phyloP scores from a whole-genome alignment of 2,797 vertebrate species.

The Poecilia velifera region DNA sequence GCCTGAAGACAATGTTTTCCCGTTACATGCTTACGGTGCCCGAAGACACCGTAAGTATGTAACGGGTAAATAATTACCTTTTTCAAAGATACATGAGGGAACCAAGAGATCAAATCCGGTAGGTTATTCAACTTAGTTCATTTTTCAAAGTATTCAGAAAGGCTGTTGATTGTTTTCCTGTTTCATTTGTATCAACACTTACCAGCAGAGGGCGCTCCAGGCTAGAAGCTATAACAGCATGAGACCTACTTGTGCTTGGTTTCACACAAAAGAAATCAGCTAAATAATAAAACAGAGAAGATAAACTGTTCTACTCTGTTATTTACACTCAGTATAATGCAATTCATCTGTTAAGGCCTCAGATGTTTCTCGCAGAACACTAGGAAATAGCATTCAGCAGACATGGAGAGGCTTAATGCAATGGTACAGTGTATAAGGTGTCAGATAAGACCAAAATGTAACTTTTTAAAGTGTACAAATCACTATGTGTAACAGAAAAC shows the following conservation, averaged over 20 bases:
- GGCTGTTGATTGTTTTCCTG: neutral
- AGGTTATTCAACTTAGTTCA: neutral
- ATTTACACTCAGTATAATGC: neutral
- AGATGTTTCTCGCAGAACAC: neutral
- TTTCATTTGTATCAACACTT: neutral
- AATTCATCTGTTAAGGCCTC: neutral
- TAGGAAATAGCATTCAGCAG: neutral
- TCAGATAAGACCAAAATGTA: neutral
- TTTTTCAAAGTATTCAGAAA: neutral
- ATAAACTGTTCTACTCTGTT: neutral
- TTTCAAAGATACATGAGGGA: neutral
- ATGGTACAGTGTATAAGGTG: neutral
- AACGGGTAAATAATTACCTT: too few relatives aligned
- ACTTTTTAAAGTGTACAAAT: neutral
- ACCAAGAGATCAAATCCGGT: neutral
- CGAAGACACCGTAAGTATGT: too few relatives aligned
- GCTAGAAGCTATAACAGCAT: neutral
- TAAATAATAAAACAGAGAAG: neutral
- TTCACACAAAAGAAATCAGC: neutral
- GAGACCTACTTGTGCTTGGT: neutral
- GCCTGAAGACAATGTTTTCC: constrained; percentile 64
- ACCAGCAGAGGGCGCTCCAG: constrained; percentile 44
- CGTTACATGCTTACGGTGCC: neutral
- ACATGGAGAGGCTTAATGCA: neutral
- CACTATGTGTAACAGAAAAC: neutral